Percentiles rank a stretch among this genome's conserved stretches.
These are phyloP conservation scores for Paramuricea clavata DNA, from an alignment of 92 coral and sea anemone genomes.

Conservation along the genomic window DNA sequence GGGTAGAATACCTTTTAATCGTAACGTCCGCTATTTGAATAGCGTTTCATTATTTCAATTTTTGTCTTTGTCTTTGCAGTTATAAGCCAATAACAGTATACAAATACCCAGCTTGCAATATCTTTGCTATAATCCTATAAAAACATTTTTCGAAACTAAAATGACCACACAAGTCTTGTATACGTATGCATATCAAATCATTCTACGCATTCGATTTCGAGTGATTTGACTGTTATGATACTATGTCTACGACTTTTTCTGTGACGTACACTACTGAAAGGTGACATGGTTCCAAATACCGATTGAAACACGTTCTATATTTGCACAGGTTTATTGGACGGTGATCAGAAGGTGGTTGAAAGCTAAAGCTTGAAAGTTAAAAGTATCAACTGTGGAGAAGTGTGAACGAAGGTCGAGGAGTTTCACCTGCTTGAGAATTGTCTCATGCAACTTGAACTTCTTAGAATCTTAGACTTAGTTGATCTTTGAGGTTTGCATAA, in stretches of 20 bases:
- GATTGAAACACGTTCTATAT: background rate
- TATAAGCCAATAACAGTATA: slow-evolving; percentile 2
- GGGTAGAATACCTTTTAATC: background rate
- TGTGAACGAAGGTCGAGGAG: background rate
- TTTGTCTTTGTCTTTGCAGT: background rate
- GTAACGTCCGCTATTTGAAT: background rate
- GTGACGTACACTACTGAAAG: no score
- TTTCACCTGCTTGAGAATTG: background rate
- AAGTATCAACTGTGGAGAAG: background rate
- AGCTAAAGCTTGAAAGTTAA: background rate
- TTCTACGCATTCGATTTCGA: no score
- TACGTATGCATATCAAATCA: background rate
- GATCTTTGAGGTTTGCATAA: background rate
- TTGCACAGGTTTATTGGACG: background rate
- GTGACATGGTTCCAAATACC: no score
- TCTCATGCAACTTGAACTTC: no score
- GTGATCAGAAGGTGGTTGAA: background rate
- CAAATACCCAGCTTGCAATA: background rate
- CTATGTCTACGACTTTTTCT: no score
- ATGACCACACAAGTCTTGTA: background rate
- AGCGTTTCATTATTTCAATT: background rate
- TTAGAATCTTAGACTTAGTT: no score
- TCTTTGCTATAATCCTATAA: background rate
- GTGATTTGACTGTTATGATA: no score
- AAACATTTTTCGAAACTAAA: background rate